These are phyloP conservation scores for Propithecus perrieri DNA, from an alignment of 2,797 vertebrate genomes.

Conservation along the genomic window DNA sequence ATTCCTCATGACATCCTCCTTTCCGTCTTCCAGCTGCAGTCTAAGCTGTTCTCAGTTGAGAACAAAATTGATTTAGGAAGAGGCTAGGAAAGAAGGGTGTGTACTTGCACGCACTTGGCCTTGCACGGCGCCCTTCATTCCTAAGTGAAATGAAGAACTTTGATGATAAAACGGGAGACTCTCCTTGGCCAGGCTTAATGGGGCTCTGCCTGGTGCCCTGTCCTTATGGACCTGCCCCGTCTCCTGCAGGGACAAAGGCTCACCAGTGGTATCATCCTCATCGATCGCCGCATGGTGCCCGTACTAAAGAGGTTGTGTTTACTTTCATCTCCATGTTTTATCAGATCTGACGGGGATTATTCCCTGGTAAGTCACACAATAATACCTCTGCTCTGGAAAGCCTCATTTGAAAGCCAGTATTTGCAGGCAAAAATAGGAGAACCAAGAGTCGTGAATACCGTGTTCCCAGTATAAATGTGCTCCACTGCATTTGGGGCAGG, in stretches of 20 bases:
- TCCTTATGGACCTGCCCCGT: neutral
- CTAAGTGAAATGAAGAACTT: neutral
- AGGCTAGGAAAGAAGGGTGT: neutral
- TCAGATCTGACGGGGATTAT: neutral
- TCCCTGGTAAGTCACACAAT: too few species aligned
- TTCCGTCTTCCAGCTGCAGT: neutral
- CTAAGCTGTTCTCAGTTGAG: neutral
- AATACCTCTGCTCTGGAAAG: neutral
- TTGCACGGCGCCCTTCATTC: neutral
- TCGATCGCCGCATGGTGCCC: rapidly evolving
- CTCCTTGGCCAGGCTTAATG: neutral
- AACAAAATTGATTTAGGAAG: neutral
- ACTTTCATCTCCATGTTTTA: neutral
- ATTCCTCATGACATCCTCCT: neutral
- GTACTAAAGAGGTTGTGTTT: neutral
- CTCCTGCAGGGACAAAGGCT: too few species aligned
- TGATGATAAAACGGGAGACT: neutral
- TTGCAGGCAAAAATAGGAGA: neutral
- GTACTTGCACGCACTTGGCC: neutral
- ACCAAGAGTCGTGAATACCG: neutral
- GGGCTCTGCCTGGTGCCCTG: too few species aligned
- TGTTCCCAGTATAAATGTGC: neutral
- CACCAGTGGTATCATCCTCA: neutral
- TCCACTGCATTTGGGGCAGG: neutral
- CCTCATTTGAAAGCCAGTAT: neutral